Evolutionary conservation across 1,140 invertebrate species (phyloP).

Genomic region (Heliconius congener): DNA sequence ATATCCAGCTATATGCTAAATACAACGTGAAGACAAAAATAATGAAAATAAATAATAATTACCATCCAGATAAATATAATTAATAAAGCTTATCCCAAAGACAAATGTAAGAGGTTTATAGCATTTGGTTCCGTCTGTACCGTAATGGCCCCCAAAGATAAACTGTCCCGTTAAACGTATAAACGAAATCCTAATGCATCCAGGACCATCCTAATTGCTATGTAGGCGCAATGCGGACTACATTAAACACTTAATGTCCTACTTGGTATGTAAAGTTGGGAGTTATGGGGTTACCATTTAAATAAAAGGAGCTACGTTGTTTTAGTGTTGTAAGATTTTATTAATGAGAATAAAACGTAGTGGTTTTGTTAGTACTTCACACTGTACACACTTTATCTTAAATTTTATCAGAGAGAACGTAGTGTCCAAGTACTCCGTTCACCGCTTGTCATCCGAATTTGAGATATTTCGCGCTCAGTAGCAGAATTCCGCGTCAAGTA

Average conservation of each 20-base stretch:
- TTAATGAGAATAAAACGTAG: not conserved
- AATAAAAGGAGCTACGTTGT: not conserved
- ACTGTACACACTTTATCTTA: not conserved
- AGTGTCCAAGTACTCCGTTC: not conserved
- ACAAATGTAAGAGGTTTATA: slow-evolving; percentile 18
- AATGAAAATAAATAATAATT: not conserved
- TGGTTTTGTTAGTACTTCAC: not conserved
- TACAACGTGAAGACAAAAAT: not conserved
- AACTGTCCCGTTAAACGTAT: slow-evolving; percentile 39
- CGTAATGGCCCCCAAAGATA: slow-evolving; percentile 29
- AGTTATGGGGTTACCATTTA: not conserved
- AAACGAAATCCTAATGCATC: slow-evolving; percentile 53
- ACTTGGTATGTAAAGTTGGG: slow-evolving; percentile 2
- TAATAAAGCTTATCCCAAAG: slow-evolving; percentile 19
- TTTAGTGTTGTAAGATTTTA: not conserved
- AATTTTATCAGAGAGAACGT: not conserved
- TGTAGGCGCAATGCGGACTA: slow-evolving; percentile 32
- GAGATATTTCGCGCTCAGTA: not conserved
- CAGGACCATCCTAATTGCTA: slow-evolving; percentile 47
- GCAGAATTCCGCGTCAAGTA: not conserved
- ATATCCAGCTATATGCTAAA: too few relatives aligned
- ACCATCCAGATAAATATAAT: slow-evolving; percentile 1
- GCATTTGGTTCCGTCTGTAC: slow-evolving; percentile 19
- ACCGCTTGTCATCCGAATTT: too few relatives aligned
- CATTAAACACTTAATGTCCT: slow-evolving; percentile 29